Conservation (phyloP, 2,797 vertebrate genomes). For the Lepilemur septentrionalis region DNA sequence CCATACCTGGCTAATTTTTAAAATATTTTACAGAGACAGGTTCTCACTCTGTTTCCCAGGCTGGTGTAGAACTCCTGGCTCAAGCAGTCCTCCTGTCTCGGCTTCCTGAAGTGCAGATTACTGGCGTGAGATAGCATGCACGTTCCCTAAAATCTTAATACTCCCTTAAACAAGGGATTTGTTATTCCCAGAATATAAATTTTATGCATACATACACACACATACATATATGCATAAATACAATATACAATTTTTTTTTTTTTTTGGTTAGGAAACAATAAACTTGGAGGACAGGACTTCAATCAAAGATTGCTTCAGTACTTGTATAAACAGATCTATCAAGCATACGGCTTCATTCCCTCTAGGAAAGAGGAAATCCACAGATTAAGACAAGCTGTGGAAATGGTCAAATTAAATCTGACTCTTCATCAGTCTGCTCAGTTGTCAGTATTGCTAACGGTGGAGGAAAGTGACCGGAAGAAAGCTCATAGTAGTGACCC, state of each 20-base stretch:
- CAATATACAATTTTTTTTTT: neutral
- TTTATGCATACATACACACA: neutral
- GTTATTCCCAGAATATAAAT: neutral
- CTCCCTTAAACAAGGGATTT: neutral
- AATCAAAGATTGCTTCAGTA: slow-evolving; percentile 95
- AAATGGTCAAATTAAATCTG: slow-evolving; percentile 95
- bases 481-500: slow-evolving; percentile 42
- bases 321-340: slow-evolving; percentile 86
- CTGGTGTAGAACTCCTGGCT: neutral
- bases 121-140: neutral
- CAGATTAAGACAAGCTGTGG: slow-evolving; percentile 92
- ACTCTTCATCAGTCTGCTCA: slow-evolving; percentile 87
- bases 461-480: slow-evolving; percentile 77
- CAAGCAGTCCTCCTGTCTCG: neutral
- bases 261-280: slow-evolving; percentile 91
- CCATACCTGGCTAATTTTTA: neutral
- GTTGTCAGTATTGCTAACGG: slow-evolving; percentile 87
- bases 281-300: slow-evolving; percentile 98
- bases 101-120: neutral
- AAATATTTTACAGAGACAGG: neutral
- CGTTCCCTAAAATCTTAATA: neutral
- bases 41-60: neutral
- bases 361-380: slow-evolving; percentile 94
- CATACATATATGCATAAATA: neutral
- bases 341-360: slow-evolving; percentile 88